These are phyloP conservation scores for Drosophila mayaguana DNA, from an alignment of 2,888 invertebrate species.

Conservation along the genomic window DNA sequence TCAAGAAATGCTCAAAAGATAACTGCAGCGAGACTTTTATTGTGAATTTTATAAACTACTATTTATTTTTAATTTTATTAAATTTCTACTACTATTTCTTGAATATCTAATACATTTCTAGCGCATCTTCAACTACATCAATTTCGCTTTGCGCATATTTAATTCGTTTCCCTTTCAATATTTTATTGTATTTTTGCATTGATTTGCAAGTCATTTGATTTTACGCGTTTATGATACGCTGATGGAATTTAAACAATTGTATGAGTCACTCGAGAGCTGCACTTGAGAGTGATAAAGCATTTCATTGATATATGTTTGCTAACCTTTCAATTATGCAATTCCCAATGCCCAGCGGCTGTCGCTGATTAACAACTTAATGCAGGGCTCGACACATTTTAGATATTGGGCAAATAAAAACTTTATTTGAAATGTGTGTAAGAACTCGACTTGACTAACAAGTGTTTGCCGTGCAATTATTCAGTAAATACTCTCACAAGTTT, in stretches of 20 bases:
- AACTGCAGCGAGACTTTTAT: too few relatives aligned
- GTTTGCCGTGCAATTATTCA: neutral
- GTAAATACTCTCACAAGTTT: neutral
- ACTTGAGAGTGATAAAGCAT: constrained; percentile 42
- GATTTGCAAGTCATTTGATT: constrained; percentile 44
- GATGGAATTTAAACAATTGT: constrained; percentile 31
- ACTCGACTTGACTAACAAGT: constrained; percentile 17
- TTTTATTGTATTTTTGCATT: constrained; percentile 15
- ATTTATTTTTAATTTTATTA: too few relatives aligned
- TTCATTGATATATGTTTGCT: constrained; percentile 51
- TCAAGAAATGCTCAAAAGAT: too few relatives aligned
- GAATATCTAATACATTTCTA: neutral
- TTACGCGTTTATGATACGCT: constrained; percentile 14
- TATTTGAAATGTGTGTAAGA: neutral
- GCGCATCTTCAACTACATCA: constrained; percentile 1
- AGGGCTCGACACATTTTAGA: constrained; percentile 17
- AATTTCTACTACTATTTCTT: too few relatives aligned
- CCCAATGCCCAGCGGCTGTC: constrained; percentile 27
- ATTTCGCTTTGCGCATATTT: neutral
- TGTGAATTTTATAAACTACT: too few relatives aligned
- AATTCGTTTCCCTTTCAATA: constrained; percentile 3
- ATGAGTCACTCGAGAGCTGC: constrained; percentile 33
- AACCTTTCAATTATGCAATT: constrained; percentile 42
- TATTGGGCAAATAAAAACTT: constrained; percentile 27
- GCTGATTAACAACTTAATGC: constrained; percentile 45